Conservation (phyloP, 1,140 invertebrate genomes). For the Zaprionus taronus region DNA sequence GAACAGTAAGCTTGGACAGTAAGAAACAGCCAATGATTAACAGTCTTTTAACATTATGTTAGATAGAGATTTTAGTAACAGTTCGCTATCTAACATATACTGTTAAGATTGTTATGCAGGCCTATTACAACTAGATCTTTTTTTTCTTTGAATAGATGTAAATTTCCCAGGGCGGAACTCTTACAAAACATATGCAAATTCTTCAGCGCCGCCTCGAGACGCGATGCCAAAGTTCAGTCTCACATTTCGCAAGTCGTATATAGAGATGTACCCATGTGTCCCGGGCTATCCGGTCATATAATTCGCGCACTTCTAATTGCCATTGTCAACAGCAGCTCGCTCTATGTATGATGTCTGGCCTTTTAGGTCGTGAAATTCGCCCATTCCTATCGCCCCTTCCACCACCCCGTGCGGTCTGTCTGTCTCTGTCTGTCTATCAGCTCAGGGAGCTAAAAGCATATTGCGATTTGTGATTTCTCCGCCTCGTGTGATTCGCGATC, state of each 20-base stretch:
- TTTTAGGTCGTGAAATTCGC: constrained; percentile 12
- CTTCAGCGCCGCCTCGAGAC: background rate
- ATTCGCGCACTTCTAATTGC: constrained; percentile 48
- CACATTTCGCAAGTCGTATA: constrained; percentile 5
- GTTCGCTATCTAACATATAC: background rate
- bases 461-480: constrained; percentile 19
- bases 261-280: background rate
- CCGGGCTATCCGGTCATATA: constrained; percentile 17
- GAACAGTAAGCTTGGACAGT: too few relatives aligned
- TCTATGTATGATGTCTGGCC: background rate
- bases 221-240: constrained; percentile 57
- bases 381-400: background rate
- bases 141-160: constrained; percentile 52
- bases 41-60: background rate
- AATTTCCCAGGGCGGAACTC: constrained; percentile 52
- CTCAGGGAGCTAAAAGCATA: constrained; percentile 31
- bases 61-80: background rate
- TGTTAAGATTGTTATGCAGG: background rate
- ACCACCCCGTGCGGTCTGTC: background rate
- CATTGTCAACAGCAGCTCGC: constrained; percentile 34
- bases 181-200: constrained; percentile 35
- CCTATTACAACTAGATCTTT: constrained; percentile 17
- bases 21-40: too few relatives aligned
- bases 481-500: background rate
- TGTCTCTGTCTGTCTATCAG: constrained; percentile 19